These are phyloP conservation scores for Ceratosolen solmsi DNA, from an alignment of 1,140 invertebrate species.

Conservation along the genomic window DNA sequence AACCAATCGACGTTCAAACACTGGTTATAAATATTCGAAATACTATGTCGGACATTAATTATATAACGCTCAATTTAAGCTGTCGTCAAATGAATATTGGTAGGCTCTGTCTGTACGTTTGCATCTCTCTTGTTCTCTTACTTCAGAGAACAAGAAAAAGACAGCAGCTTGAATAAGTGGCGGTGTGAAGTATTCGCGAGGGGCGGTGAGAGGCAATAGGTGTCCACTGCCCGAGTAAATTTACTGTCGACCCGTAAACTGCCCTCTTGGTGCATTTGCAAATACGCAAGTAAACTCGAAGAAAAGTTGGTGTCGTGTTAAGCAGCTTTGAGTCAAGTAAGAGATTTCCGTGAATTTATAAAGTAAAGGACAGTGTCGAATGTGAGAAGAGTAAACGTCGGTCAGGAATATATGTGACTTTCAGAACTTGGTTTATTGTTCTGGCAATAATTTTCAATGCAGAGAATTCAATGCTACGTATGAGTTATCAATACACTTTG, in stretches of 20 bases:
- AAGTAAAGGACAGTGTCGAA: slow-evolving; percentile 12
- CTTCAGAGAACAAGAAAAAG: not conserved
- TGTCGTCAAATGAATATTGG: slow-evolving; percentile 58
- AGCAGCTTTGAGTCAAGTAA: not conserved
- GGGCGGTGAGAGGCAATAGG: slow-evolving; percentile 46
- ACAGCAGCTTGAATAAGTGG: not conserved
- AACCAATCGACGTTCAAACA: too few relatives aligned
- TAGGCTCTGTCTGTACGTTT: slow-evolving; percentile 5
- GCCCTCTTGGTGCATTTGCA: slow-evolving; percentile 24
- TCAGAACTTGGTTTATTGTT: too few relatives aligned
- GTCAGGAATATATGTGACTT: not conserved
- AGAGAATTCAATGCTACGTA: too few relatives aligned
- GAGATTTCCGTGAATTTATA: slow-evolving; percentile 30
- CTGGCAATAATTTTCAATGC: too few relatives aligned
- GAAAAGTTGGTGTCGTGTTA: slow-evolving; percentile 19
- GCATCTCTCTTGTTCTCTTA: not conserved
- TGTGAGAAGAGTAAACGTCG: not conserved
- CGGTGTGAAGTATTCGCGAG: not conserved
- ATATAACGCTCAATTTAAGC: slow-evolving; percentile 67
- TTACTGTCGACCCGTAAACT: slow-evolving; percentile 57
- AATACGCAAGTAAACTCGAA: slow-evolving; percentile 20
- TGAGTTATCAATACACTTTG: too few relatives aligned
- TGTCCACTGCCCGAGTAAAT: slow-evolving; percentile 58
- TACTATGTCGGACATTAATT: slow-evolving; percentile 60
- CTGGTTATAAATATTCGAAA: not conserved